A percentile compares a stretch with the other conserved stretches of the same genome.
These are phyloP conservation scores for Embidobia sp. DNA, from an alignment of 2,888 invertebrate genomes.

Conservation along the genomic window DNA sequence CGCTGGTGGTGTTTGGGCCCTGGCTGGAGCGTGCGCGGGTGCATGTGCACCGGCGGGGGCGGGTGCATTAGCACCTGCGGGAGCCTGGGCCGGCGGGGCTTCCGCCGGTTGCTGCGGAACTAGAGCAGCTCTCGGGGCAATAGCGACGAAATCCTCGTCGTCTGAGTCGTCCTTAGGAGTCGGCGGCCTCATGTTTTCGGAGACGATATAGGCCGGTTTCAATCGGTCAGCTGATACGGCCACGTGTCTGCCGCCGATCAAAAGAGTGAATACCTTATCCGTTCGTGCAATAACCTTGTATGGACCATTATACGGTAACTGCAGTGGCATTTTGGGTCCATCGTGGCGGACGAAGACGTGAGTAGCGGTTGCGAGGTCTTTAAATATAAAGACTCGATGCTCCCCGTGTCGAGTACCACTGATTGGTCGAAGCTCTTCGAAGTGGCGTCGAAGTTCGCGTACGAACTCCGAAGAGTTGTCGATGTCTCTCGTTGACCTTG, in stretches of 20 bases:
- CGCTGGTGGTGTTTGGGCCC: neutral
- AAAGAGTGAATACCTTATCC: neutral
- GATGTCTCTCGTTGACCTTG: slow-evolving; percentile 13
- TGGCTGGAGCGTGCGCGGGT: neutral
- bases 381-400: neutral
- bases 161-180: neutral
- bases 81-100: too few species aligned
- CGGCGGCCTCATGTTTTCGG: neutral
- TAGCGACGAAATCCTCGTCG: neutral
- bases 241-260: neutral
- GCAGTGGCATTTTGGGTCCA: neutral
- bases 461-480: neutral
- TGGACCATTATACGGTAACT: slow-evolving; percentile 2
- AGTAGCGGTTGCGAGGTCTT: neutral
- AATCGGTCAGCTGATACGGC: slow-evolving; percentile 22
- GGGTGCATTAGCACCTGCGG: too few species aligned
- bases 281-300: neutral
- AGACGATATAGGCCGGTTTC: slow-evolving; percentile 27
- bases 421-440: neutral
- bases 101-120: too few species aligned
- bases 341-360: slow-evolving; percentile 18
- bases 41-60: neutral
- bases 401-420: neutral
- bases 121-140: neutral
- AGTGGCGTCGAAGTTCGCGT: neutral